Evolutionary conservation across 2,797 vertebrate genomes (phyloP).

Genomic region (Mionectes olivaceus): DNA sequence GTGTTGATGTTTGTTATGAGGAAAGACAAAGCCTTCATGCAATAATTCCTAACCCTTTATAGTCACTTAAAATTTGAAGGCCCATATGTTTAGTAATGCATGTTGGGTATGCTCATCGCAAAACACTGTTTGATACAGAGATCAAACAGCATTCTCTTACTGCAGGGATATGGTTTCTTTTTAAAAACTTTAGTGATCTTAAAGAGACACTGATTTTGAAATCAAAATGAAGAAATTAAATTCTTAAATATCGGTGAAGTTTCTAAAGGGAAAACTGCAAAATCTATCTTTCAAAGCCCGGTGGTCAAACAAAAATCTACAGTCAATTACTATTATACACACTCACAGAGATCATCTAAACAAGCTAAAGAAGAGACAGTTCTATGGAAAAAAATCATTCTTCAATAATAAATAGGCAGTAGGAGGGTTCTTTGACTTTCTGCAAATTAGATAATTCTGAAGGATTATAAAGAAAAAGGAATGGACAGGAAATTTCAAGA

Average conservation of each 20-base stretch:
- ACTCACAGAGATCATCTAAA: background rate
- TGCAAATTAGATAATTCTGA: background rate
- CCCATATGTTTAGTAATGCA: background rate
- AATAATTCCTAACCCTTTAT: background rate
- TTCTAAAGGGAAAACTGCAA: background rate
- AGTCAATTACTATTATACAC: background rate
- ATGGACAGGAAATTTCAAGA: background rate
- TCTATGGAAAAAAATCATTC: background rate
- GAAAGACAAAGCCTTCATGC: background rate
- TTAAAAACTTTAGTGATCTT: background rate
- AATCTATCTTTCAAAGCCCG: background rate
- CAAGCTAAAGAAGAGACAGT: background rate
- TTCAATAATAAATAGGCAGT: background rate
- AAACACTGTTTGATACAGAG: background rate
- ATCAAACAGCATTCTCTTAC: background rate
- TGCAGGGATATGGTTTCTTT: background rate
- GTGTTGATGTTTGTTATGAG: background rate
- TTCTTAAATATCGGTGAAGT: background rate
- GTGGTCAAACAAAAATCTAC: background rate
- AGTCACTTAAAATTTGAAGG: background rate
- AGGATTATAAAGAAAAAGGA: background rate
- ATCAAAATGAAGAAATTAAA: background rate
- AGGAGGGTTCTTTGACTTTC: background rate
- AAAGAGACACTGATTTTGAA: background rate
- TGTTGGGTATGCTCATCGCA: background rate